Evolutionary conservation across 2,113 vertebrate genomes (phyloP).

Genomic region (human): DNA sequence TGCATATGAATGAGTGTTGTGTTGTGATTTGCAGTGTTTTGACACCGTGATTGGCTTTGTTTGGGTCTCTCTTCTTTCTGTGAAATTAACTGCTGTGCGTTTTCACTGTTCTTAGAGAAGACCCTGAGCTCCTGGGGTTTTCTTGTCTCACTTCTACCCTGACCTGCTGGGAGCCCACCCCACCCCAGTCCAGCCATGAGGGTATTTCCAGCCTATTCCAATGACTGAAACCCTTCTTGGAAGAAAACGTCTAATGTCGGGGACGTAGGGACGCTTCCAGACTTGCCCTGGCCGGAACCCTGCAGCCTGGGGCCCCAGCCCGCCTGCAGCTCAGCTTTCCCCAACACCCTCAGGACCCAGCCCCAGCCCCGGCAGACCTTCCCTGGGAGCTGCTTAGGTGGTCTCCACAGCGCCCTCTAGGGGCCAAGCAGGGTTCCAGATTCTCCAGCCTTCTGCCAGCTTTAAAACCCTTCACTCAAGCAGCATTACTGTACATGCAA

Average conservation of each 20-base stretch:
- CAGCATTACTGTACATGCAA: background rate
- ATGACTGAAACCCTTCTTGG: background rate
- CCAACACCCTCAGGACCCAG: background rate
- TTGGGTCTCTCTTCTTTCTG: conserved; percentile 36
- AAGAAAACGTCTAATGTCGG: background rate
- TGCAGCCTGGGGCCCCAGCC: background rate
- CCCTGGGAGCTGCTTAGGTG: too few relatives aligned
- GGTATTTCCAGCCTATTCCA: background rate
- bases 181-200: background rate
- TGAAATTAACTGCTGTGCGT: conserved; percentile 54
- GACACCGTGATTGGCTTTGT: conserved; percentile 52
- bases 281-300: accelerated
- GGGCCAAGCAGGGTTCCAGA: background rate
- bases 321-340: background rate
- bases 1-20: background rate
- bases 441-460: background rate
- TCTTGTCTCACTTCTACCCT: background rate
- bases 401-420: background rate
- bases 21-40: conserved; percentile 73
- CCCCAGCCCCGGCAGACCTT: background rate
- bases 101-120: background rate
- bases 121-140: background rate
- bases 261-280: background rate
- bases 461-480: background rate
- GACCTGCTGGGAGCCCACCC: background rate